A percentile compares a stretch with the other conserved stretches of the same genome.
phyloP scores from a whole-genome alignment of 92 coral and sea anemone species.

The Heliopora coerulea region DNA sequence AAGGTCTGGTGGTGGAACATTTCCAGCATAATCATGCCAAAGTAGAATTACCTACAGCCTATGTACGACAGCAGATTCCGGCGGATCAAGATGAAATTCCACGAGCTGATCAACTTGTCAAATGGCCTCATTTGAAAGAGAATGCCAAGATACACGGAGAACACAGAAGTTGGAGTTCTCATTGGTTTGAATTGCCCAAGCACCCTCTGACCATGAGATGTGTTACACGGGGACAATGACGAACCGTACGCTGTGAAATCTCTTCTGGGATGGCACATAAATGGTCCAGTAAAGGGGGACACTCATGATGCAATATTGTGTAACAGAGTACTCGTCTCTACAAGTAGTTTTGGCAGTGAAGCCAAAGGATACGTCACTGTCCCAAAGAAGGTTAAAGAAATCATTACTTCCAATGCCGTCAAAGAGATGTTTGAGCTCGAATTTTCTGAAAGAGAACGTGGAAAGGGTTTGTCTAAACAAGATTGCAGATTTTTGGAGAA shows the following conservation, averaged over 20 bases:
- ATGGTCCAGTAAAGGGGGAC: slow-evolving; percentile 44
- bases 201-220: slow-evolving; percentile 52
- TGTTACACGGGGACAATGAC: slow-evolving; percentile 43
- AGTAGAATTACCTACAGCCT: slow-evolving; percentile 40
- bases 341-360: slow-evolving; percentile 5
- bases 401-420: slow-evolving; percentile 40
- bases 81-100: slow-evolving; percentile 52
- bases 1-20: slow-evolving; percentile 40
- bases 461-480: slow-evolving; percentile 45
- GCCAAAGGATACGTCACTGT: slow-evolving; percentile 41
- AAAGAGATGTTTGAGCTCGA: slow-evolving; percentile 52
- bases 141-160: slow-evolving; percentile 57
- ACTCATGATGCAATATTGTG: slow-evolving; percentile 17
- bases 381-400: slow-evolving; percentile 42
- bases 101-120: slow-evolving; percentile 38
- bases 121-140: slow-evolving; percentile 50
- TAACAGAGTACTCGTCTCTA: slow-evolving; percentile 40
- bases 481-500: slow-evolving; percentile 51
- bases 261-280: slow-evolving; percentile 52
- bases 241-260: slow-evolving; percentile 57
- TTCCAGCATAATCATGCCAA: neutral
- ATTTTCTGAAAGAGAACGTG: slow-evolving; percentile 51
- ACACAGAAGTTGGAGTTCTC: slow-evolving; percentile 54
- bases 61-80: slow-evolving; percentile 53
- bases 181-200: slow-evolving; percentile 56